Evolutionary conservation across 2,888 invertebrate genomes (phyloP).

Genomic region (Clepsis dumicolana): DNA sequence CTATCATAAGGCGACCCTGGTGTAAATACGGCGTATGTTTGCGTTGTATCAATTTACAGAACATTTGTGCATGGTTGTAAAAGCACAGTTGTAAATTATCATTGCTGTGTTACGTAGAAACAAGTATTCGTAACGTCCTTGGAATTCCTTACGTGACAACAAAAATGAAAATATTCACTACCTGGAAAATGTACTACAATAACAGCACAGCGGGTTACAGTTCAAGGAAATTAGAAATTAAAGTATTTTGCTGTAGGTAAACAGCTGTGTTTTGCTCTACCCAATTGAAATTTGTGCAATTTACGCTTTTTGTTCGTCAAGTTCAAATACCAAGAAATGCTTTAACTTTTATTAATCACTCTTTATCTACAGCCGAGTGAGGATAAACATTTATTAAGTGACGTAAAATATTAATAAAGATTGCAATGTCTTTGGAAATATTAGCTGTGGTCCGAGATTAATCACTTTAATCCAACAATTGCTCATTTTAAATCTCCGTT

Average conservation of each 20-base stretch:
- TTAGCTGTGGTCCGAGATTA: conserved; percentile 58
- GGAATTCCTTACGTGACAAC: conserved; percentile 30
- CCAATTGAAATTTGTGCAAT: too few species aligned
- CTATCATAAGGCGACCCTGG: conserved; percentile 56
- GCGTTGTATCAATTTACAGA: conserved; percentile 74
- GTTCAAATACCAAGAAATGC: conserved; percentile 13
- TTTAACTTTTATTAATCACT: conserved; percentile 22
- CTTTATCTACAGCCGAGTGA: conserved; percentile 21
- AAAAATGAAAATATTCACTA: conserved; percentile 12
- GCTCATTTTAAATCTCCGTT: conserved; percentile 72
- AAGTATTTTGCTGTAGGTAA: background rate
- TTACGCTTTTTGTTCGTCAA: background rate
- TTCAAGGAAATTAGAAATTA: background rate
- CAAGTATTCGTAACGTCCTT: conserved; percentile 39
- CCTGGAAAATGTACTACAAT: conserved; percentile 15
- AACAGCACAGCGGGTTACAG: background rate
- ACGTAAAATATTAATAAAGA: conserved; percentile 55
- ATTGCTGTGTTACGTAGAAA: conserved; percentile 35
- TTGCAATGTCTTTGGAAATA: conserved; percentile 56
- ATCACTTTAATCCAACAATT: conserved; percentile 77
- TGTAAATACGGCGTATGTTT: conserved; percentile 66
- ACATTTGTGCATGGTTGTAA: conserved; percentile 66
- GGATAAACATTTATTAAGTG: conserved; percentile 40
- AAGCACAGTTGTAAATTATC: conserved; percentile 44
- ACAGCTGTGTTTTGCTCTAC: too few species aligned